Percentiles rank a stretch among this genome's conserved stretches.
phyloP scores from a whole-genome alignment of 2,113 vertebrate species.

The Aptenodytes patagonicus region DNA sequence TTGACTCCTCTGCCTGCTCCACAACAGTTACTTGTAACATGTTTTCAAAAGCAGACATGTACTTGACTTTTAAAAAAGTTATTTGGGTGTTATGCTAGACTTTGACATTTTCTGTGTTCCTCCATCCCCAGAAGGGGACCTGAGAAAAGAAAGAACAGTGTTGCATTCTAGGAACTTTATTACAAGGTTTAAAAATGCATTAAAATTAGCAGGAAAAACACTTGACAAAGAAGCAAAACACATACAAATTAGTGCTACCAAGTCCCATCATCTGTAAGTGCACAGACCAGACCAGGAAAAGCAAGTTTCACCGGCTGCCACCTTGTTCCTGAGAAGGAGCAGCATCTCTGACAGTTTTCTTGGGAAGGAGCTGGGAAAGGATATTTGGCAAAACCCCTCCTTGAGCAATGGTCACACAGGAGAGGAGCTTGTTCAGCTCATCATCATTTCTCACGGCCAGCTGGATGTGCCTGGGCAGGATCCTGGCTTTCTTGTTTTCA shows the following conservation, averaged over 20 bases:
- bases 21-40: background rate
- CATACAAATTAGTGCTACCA: background rate
- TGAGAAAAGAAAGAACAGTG: background rate
- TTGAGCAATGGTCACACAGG: slow-evolving; percentile 71
- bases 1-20: background rate
- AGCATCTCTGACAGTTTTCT: background rate
- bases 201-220: background rate
- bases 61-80: background rate
- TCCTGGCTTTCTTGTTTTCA: slow-evolving; percentile 73
- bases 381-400: slow-evolving; percentile 77
- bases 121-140: background rate
- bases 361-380: slow-evolving; percentile 65
- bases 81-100: background rate
- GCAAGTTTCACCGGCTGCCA: background rate
- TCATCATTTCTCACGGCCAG: slow-evolving; percentile 80
- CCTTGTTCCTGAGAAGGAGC: background rate
- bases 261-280: background rate
- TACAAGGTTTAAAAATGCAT: background rate
- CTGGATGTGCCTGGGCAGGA: slow-evolving; percentile 76
- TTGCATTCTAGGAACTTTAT: background rate
- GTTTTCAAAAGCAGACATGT: background rate
- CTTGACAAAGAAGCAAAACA: background rate
- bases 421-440: slow-evolving; percentile 74
- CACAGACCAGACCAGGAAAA: background rate
- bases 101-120: background rate